Evolutionary conservation across 2,113 vertebrate species (phyloP).

Genomic region (Nesogale talazaci): DNA sequence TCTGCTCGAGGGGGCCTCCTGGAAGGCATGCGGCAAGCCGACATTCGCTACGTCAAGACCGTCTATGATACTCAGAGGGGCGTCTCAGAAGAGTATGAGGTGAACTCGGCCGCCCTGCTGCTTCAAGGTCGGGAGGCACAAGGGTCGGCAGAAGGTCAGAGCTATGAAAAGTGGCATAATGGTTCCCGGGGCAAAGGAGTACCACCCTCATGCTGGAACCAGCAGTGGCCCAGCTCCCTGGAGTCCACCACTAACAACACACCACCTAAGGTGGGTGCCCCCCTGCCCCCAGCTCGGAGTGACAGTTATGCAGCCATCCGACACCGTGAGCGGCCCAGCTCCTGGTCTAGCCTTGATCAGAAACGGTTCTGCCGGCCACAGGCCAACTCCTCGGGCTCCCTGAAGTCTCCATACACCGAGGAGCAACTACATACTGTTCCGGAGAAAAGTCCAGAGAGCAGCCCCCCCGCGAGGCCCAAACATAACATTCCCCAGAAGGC

Average conservation of each 20-base stretch:
- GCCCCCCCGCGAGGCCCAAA: slow-evolving; percentile 92
- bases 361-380: slow-evolving; percentile 87
- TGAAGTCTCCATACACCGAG: slow-evolving; percentile 86
- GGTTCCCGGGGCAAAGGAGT: slow-evolving; percentile 84
- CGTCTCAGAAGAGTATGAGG: slow-evolving; percentile 90
- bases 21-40: slow-evolving; percentile 91
- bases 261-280: slow-evolving; percentile 85
- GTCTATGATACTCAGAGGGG: slow-evolving; percentile 90
- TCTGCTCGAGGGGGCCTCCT: slow-evolving; percentile 81
- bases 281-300: slow-evolving; percentile 92
- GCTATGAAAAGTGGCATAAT: slow-evolving; percentile 77
- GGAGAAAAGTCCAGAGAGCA: slow-evolving; percentile 96
- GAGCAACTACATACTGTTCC: slow-evolving; percentile 92
- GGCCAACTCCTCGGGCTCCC: slow-evolving; percentile 82
- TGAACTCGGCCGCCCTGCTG: slow-evolving; percentile 85
- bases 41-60: slow-evolving; percentile 90
- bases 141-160: slow-evolving; percentile 60
- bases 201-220: slow-evolving; percentile 82
- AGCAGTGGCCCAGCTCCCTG: slow-evolving; percentile 82
- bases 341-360: slow-evolving; percentile 91
- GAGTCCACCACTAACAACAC: slow-evolving; percentile 82
- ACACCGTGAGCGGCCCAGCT: slow-evolving; percentile 92
- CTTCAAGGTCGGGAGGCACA: slow-evolving; percentile 76
- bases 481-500: slow-evolving; percentile 86
- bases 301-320: slow-evolving; percentile 94